Percentiles rank a stretch among this genome's conserved stretches.
Conservation (phyloP, 2,113 vertebrate genomes). For the Cyphomyrus plagiostoma region DNA sequence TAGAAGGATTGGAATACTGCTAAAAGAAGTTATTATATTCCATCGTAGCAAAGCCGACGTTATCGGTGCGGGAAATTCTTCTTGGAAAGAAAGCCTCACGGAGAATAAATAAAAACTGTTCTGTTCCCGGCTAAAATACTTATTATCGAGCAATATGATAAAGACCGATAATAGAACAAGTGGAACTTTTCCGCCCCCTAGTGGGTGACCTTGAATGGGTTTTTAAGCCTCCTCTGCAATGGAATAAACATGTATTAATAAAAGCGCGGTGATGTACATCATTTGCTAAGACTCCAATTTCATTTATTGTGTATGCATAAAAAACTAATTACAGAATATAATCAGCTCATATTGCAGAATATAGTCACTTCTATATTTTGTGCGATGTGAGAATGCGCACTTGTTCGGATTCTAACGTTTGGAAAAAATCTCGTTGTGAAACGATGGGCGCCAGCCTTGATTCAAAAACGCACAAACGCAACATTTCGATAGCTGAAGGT, state of each 20-base stretch:
- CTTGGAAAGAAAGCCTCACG: neutral
- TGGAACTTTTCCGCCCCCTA: constrained; percentile 4
- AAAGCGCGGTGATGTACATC: neutral
- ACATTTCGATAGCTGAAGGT: neutral
- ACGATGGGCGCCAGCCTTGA: neutral
- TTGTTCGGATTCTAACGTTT: neutral
- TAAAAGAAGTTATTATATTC: neutral
- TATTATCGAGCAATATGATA: neutral
- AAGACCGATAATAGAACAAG: neutral
- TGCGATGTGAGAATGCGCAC: neutral
- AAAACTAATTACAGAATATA: neutral
- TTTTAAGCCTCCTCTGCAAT: neutral
- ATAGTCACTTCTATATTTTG: neutral
- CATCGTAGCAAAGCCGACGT: neutral
- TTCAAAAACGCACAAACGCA: neutral
- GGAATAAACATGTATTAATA: neutral
- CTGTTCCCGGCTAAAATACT: neutral
- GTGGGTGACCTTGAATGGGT: neutral
- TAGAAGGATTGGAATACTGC: neutral
- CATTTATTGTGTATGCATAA: neutral
- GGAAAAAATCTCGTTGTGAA: neutral
- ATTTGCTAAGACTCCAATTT: neutral
- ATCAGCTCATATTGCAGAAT: neutral
- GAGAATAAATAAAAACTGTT: neutral
- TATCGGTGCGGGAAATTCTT: neutral